phyloP scores from a whole-genome alignment of 2,113 vertebrate genomes.

The Sarotherodon lohbergeri region DNA sequence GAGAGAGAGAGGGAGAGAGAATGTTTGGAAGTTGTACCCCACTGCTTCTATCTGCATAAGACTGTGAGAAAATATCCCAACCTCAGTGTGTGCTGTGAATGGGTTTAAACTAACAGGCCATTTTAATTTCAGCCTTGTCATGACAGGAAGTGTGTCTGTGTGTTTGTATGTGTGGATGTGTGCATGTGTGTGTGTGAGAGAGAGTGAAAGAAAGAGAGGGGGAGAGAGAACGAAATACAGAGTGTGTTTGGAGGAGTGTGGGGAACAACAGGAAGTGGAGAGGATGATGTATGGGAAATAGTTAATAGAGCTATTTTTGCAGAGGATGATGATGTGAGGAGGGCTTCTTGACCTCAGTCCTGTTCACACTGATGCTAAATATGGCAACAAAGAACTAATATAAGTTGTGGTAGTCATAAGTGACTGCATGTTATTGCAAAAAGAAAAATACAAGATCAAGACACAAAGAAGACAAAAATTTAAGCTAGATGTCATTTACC shows the following conservation, averaged over 20 bases:
- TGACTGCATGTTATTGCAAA: background rate
- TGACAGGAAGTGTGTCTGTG: conserved; percentile 52
- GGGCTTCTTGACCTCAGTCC: conserved; percentile 38
- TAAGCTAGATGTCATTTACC: background rate
- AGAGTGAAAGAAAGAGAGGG: background rate
- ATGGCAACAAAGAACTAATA: conserved; percentile 8
- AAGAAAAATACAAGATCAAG: background rate
- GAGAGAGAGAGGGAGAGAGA: background rate
- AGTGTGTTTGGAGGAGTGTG: conserved; percentile 1
- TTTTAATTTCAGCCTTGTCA: conserved; percentile 58
- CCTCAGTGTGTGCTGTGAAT: conserved; percentile 6
- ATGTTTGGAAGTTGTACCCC: background rate
- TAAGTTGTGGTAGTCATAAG: conserved; percentile 5
- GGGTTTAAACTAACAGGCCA: conserved; percentile 20
- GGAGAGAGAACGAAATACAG: background rate
- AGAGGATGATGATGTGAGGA: conserved; percentile 34
- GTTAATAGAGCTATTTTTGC: conserved; percentile 44
- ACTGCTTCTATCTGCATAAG: background rate
- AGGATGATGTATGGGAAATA: conserved; percentile 54
- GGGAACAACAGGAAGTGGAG: conserved; percentile 45
- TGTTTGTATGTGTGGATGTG: background rate
- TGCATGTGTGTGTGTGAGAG: background rate
- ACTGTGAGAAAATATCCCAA: conserved; percentile 47
- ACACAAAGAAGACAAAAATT: background rate
- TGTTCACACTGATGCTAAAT: conserved; percentile 45